phyloP scores from a whole-genome alignment of 2,888 invertebrate genomes.

The Drosophila algonquin region DNA sequence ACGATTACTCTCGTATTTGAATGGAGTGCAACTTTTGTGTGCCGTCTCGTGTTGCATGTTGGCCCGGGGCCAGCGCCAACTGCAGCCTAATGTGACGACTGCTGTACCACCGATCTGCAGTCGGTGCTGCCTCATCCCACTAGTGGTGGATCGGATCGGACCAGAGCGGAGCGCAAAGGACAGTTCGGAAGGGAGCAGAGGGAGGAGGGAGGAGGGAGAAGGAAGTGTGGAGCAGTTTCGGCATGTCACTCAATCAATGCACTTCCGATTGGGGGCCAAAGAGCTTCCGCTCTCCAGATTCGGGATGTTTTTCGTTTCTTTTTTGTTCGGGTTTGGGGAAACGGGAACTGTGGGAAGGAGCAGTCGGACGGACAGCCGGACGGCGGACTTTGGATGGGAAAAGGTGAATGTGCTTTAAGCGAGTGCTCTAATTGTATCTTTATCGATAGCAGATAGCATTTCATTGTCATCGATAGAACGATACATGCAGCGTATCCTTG shows the following conservation, averaged over 20 bases:
- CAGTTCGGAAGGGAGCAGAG: not conserved
- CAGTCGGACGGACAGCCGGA: not conserved
- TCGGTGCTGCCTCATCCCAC: conserved; percentile 21
- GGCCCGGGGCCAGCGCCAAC: conserved; percentile 46
- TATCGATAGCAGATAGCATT: too few species aligned
- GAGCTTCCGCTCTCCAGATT: conserved; percentile 39
- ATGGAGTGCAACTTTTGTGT: conserved; percentile 45
- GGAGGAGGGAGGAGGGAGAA: not conserved
- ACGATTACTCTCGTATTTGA: not conserved
- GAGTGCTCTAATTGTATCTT: too few species aligned
- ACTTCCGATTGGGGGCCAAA: conserved; percentile 53
- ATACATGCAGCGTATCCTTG: too few species aligned
- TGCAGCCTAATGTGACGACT: conserved; percentile 78
- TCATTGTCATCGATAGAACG: too few species aligned
- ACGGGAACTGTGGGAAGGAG: not conserved
- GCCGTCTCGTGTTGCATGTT: conserved; percentile 44
- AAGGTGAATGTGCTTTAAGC: not conserved
- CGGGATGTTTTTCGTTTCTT: not conserved
- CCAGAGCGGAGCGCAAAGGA: not conserved
- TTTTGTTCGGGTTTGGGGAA: not conserved
- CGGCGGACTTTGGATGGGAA: not conserved
- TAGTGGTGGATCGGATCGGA: not conserved
- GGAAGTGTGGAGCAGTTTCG: conserved; percentile 4
- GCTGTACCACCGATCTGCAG: conserved; percentile 53
- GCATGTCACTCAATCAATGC: conserved; percentile 60